Evolutionary conservation across 2,113 vertebrate genomes (phyloP).

Genomic region (Dromiciops gliroides): DNA sequence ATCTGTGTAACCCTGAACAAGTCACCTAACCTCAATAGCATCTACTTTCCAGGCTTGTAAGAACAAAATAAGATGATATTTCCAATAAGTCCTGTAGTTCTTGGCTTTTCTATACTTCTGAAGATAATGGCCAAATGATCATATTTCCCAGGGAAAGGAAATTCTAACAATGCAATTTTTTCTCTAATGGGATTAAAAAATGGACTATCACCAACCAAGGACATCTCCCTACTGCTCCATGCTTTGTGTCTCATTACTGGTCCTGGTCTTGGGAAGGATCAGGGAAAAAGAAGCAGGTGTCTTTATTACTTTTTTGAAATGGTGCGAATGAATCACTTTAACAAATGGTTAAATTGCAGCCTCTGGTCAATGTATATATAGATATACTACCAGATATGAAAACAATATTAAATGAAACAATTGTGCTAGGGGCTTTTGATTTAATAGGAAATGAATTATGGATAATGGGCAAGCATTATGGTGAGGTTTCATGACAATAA

Average conservation of each 20-base stretch:
- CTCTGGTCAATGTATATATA: not conserved
- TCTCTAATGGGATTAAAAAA: not conserved
- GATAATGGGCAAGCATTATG: not conserved
- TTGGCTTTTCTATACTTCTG: not conserved
- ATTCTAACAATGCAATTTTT: not conserved
- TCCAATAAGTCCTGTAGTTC: not conserved
- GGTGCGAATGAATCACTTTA: not conserved
- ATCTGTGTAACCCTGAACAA: not conserved
- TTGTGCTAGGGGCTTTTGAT: not conserved
- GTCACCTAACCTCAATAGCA: not conserved
- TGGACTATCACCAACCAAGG: not conserved
- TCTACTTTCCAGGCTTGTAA: not conserved
- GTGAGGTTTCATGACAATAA: not conserved
- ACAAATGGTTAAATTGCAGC: not conserved
- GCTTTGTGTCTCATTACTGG: not conserved
- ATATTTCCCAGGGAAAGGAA: not conserved
- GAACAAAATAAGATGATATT: not conserved
- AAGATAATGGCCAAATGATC: not conserved
- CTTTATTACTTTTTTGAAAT: not conserved
- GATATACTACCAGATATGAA: not conserved
- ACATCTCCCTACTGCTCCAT: not conserved
- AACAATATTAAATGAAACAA: not conserved
- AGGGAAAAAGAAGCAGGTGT: not conserved
- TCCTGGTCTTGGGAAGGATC: not conserved
- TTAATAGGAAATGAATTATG: not conserved